Evolutionary conservation across 2,888 invertebrate genomes (phyloP).

Genomic region (Tolmerus cingulatus): DNA sequence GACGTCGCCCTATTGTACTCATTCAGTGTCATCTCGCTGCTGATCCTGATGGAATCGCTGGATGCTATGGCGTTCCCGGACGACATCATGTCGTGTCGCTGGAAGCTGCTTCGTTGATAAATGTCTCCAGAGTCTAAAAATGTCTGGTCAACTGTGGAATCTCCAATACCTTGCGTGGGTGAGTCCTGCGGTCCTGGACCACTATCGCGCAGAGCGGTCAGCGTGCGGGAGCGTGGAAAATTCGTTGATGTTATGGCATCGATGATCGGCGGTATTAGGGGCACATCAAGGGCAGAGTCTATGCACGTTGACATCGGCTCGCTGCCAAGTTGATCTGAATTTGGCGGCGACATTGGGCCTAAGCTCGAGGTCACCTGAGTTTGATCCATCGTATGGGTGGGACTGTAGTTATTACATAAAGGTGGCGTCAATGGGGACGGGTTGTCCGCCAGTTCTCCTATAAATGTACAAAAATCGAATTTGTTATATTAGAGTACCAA

Average conservation of each 20-base stretch:
- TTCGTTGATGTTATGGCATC: slow-evolving; percentile 50
- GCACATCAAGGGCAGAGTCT: slow-evolving; percentile 55
- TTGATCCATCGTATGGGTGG: slow-evolving; percentile 57
- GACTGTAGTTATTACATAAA: slow-evolving; percentile 58
- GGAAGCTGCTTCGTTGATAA: slow-evolving; percentile 41
- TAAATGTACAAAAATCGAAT: not conserved
- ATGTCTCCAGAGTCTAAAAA: slow-evolving; percentile 44
- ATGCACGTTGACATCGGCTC: slow-evolving; percentile 54
- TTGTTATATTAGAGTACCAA: not conserved
- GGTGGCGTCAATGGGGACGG: slow-evolving; percentile 61
- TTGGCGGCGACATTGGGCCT: slow-evolving; percentile 56
- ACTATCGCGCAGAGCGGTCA: slow-evolving; percentile 42
- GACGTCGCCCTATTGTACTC: slow-evolving; percentile 59
- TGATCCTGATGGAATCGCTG: slow-evolving; percentile 54
- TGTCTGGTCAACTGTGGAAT: slow-evolving; percentile 32
- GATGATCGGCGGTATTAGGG: slow-evolving; percentile 54
- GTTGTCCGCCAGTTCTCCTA: slow-evolving; percentile 62
- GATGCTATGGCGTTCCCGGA: slow-evolving; percentile 49
- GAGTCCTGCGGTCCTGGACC: slow-evolving; percentile 31
- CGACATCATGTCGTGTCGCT: slow-evolving; percentile 51
- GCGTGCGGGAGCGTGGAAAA: slow-evolving; percentile 44
- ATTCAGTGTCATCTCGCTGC: slow-evolving; percentile 61
- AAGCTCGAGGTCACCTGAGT: slow-evolving; percentile 58
- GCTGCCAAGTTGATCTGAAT: slow-evolving; percentile 54
- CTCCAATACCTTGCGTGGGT: slow-evolving; percentile 46